Evolutionary conservation across 2,888 invertebrate species (phyloP).

Genomic region (Punctoribates punctum): DNA sequence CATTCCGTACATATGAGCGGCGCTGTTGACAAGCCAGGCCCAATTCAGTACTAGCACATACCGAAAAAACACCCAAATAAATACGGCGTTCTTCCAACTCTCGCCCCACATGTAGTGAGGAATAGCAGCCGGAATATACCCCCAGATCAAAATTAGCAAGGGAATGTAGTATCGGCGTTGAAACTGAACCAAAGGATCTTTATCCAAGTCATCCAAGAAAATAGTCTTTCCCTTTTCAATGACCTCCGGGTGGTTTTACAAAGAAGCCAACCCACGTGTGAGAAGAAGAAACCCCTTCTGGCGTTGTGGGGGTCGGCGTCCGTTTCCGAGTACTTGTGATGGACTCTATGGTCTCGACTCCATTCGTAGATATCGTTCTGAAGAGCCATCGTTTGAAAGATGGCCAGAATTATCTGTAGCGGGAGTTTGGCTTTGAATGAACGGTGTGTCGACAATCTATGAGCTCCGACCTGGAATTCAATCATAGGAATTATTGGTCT

Average conservation of each 20-base stretch:
- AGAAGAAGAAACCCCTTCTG: constrained; percentile 47
- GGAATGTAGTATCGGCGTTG: constrained; percentile 52
- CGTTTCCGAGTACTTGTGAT: constrained; percentile 53
- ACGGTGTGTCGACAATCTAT: constrained; percentile 89
- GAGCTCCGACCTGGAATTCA: constrained; percentile 75
- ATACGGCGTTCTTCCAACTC: constrained; percentile 69
- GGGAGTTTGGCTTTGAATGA: constrained; percentile 85
- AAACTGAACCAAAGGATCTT: constrained; percentile 45
- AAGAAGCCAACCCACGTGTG: constrained; percentile 47
- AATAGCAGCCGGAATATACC: constrained; percentile 63
- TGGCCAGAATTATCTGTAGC: constrained; percentile 69
- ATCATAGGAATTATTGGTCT: too few species aligned
- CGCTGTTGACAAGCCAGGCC: constrained; percentile 91
- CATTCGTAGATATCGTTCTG: constrained; percentile 54
- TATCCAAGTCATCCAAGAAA: constrained; percentile 42
- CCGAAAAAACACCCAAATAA: constrained; percentile 71
- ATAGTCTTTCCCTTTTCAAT: constrained; percentile 42
- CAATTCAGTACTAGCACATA: constrained; percentile 81
- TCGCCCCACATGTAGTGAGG: constrained; percentile 83
- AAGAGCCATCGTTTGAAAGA: constrained; percentile 71
- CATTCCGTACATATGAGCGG: constrained; percentile 81
- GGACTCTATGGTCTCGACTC: constrained; percentile 54
- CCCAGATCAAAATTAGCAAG: constrained; percentile 54
- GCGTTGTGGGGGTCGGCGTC: constrained; percentile 48
- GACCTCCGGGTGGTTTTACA: constrained; percentile 45